Conservation (phyloP, 1,140 invertebrate species). For the Rhynchophorus ferrugineus region DNA sequence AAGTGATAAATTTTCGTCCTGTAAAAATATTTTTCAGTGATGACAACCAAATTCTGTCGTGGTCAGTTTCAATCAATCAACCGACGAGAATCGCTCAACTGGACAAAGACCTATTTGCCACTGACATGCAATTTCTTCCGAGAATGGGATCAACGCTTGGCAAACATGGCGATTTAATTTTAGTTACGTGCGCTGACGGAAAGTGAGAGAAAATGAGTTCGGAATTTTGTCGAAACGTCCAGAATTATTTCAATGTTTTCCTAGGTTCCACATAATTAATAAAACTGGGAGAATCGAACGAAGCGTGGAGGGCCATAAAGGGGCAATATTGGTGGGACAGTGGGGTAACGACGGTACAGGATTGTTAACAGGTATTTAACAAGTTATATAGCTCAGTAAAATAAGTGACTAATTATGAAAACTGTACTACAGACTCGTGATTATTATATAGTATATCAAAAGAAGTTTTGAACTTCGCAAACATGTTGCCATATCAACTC, state of each 20-base stretch:
- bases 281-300: constrained; percentile 88
- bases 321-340: constrained; percentile 72
- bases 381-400: too few species aligned
- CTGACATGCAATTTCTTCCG: constrained; percentile 76
- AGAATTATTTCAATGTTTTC: not conserved
- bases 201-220: constrained; percentile 34
- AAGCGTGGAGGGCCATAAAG: constrained; percentile 85
- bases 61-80: constrained; percentile 76
- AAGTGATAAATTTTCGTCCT: too few species aligned
- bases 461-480: too few species aligned
- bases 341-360: constrained; percentile 93
- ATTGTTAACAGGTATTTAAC: constrained; percentile 76
- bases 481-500: too few species aligned
- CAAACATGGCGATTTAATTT: constrained; percentile 75
- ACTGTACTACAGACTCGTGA: too few species aligned
- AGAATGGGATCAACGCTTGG: constrained; percentile 45
- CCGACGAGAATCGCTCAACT: constrained; percentile 68
- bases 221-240: not conserved
- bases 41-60: constrained; percentile 83
- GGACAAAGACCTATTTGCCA: constrained; percentile 77
- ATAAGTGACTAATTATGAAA: too few species aligned
- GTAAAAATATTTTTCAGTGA: constrained; percentile 56
- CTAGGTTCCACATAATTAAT: constrained; percentile 77
- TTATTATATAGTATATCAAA: too few species aligned
- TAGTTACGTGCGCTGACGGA: constrained; percentile 86